Evolutionary conservation across 2,113 vertebrate genomes (phyloP), one percentile per base, ranked within the genome.

Genomic region (Tringa solitaria): DNA sequence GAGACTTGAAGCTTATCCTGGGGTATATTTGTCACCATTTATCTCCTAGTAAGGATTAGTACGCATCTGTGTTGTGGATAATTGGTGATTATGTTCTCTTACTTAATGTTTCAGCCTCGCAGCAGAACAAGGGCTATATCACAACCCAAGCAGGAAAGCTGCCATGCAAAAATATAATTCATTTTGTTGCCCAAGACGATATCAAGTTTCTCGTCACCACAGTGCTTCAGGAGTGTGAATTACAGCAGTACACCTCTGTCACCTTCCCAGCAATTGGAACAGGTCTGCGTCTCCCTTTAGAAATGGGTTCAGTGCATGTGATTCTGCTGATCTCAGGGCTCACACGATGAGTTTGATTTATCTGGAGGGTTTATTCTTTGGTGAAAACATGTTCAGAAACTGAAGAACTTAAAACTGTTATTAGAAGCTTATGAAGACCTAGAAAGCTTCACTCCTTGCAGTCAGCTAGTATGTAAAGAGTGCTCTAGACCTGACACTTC

Each of bases 201-300:
- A 87, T 97, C 50, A 98, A 93, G 84, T 77, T 69, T n/a, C 86
- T 97, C 0, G 90, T 97, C 91, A 98, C 78, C 79, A 65, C 41
- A 84, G 95, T 98, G 39, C 98, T 99, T 22, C 82, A 96, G 83
- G 97, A 98, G 95, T 99, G 98, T 97, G 97, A 98, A 45, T 72
- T 92, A 37, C 81, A 81, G 73, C 91, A 92, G 20, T 96, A 97
- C 33, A 96, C 96, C 0, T 99, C 99, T 26, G 95, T 99, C 4
- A 78, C 98, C 8, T 98, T 99, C 63, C 99, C 99, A 81, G 99
- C 99, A 61, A 98, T 99, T 93, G 99, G 99, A 89, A 99, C 99
- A 99, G 99, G 99, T 99, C 48, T 57, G 97, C 92, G 48, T 65
- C 68, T 80, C 28, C 37, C 32, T 80, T 57, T 56, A 68, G 59